Conservation (phyloP, 1,140 invertebrate species). For the Hycleus phaleratus region DNA sequence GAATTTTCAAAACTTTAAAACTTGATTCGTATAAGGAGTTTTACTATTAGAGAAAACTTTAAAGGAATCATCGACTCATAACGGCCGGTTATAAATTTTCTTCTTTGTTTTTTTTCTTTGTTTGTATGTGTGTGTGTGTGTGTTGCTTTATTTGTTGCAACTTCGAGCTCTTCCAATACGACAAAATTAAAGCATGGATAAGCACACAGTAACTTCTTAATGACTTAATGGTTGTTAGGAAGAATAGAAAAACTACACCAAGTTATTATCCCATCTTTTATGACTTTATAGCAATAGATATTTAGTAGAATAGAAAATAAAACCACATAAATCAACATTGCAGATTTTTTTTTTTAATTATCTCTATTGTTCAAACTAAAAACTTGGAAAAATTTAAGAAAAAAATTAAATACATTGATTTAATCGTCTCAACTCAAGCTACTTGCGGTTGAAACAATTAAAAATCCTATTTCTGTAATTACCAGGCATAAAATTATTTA, state of each 20-base stretch:
- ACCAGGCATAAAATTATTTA: constrained; percentile 12
- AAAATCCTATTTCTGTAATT: constrained; percentile 15
- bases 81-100: constrained; percentile 15
- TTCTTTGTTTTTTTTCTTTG: neutral
- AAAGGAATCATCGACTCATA: constrained; percentile 14
- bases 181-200: constrained; percentile 20
- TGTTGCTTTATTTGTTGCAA: neutral
- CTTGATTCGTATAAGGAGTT: no score
- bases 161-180: constrained; percentile 1
- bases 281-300: no score
- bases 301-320: no score
- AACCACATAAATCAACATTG: no score
- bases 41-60: constrained; percentile 9
- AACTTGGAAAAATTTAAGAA: neutral
- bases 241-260: no score
- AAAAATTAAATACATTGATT: neutral
- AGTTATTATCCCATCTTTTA: no score
- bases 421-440: neutral
- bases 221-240: constrained; percentile 18
- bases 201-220: constrained; percentile 18
- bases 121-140: no score
- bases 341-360: no score
- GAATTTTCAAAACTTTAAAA: no score
- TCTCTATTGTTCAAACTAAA: no score
- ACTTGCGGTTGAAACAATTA: constrained; percentile 13